A percentile compares a stretch with the other conserved stretches of the same genome.
These are phyloP conservation scores for Chrysemys picta DNA, from an alignment of 2,113 vertebrate species.

Conservation along the genomic window DNA sequence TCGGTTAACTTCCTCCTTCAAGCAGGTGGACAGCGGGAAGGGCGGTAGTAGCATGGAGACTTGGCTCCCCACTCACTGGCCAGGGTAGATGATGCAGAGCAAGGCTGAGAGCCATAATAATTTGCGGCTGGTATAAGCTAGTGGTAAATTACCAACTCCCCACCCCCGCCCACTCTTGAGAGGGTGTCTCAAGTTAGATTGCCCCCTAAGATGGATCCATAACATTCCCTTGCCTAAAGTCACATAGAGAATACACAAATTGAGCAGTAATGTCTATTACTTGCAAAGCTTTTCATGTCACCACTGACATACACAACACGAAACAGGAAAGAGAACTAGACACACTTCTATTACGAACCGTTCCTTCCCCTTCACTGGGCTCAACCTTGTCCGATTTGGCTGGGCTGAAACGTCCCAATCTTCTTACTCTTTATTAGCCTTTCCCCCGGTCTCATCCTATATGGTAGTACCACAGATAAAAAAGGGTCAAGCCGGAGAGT, in stretches of 20 bases:
- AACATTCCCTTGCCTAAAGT: not conserved
- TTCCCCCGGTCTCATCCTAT: not conserved
- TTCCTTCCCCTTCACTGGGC: not conserved
- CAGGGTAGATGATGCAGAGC: no score
- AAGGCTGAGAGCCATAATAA: no score
- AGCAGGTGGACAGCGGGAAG: no score
- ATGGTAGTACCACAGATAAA: not conserved
- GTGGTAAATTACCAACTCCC: no score
- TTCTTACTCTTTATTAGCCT: not conserved
- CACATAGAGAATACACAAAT: not conserved
- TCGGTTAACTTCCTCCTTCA: no score
- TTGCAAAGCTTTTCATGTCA: not conserved
- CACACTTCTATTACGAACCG: not conserved
- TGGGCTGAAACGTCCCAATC: not conserved
- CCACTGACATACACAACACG: not conserved
- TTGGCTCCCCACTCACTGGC: no score
- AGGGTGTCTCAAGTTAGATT: no score
- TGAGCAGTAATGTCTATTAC: not conserved
- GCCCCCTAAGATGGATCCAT: no score
- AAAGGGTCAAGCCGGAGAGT: not conserved
- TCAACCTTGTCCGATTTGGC: not conserved
- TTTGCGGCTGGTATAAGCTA: no score
- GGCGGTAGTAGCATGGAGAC: no score
- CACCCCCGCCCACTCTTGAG: no score
- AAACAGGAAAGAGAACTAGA: not conserved